These are phyloP conservation scores for Zele albiditarsus DNA, from an alignment of 2,888 invertebrate genomes.

Conservation along the genomic window DNA sequence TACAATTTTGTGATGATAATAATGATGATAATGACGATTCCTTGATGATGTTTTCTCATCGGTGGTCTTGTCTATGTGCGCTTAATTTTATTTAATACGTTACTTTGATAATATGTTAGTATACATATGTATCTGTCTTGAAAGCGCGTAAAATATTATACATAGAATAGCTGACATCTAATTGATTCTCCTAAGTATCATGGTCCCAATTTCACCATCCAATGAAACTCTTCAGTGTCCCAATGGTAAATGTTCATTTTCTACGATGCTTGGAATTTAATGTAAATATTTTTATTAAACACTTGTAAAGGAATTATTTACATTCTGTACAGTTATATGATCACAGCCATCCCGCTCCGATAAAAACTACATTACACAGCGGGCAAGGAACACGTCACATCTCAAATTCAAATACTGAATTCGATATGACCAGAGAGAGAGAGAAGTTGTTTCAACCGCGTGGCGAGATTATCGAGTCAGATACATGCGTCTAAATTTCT, in stretches of 20 bases:
- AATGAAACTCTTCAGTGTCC: not conserved
- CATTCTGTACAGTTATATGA: too few species aligned
- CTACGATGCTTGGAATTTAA: not conserved
- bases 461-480: too few species aligned
- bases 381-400: too few species aligned
- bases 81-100: conserved; percentile 55
- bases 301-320: not conserved
- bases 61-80: conserved; percentile 32
- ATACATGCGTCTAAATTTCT: too few species aligned
- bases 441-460: too few species aligned
- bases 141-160: not conserved
- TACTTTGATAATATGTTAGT: conserved; percentile 44
- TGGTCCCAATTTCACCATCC: not conserved
- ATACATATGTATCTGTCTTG: conserved; percentile 4
- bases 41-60: not conserved
- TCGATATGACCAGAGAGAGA: too few species aligned
- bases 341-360: too few species aligned
- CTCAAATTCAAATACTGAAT: too few species aligned
- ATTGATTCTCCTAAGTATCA: not conserved
- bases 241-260: not conserved
- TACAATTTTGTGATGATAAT: conserved; percentile 6
- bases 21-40: conserved; percentile 1
- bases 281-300: conserved; percentile 9
- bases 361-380: too few species aligned
- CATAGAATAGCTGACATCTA: not conserved